These are phyloP conservation scores for Micromys minutus DNA, from an alignment of 2,113 vertebrate species.

Conservation along the genomic window DNA sequence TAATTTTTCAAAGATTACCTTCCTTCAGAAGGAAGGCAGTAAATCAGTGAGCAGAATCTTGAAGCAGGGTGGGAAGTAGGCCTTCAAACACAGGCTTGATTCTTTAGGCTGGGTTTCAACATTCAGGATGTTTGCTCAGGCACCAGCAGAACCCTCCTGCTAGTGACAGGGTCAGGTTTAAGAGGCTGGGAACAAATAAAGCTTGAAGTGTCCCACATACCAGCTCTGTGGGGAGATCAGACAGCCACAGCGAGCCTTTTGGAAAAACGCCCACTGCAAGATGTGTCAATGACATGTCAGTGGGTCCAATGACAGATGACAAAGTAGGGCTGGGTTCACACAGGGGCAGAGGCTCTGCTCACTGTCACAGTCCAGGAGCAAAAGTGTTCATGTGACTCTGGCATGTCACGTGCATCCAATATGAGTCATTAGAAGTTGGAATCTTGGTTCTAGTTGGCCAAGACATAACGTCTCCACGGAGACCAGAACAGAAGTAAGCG, in stretches of 20 bases:
- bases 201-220: conserved; percentile 67
- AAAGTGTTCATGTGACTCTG: neutral
- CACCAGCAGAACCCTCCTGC: conserved; percentile 26
- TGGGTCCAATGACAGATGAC: conserved; percentile 48
- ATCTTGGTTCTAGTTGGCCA: neutral
- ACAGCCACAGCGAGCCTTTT: conserved; percentile 60
- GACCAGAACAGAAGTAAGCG: conserved; percentile 22
- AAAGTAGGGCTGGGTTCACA: conserved; percentile 49
- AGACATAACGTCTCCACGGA: neutral
- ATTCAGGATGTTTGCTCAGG: conserved; percentile 62
- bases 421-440: conserved; percentile 39
- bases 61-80: neutral
- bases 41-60: neutral
- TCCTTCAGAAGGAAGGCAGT: conserved; percentile 33
- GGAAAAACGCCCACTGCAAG: conserved; percentile 39
- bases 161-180: conserved; percentile 63
- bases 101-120: conserved; percentile 52
- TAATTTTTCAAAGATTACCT: conserved; percentile 22
- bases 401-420: neutral
- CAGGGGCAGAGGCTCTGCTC: conserved; percentile 16
- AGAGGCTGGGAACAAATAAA: conserved; percentile 66
- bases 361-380: neutral
- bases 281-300: conserved; percentile 29
- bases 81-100: conserved; percentile 44
- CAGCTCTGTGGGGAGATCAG: conserved; percentile 49